Conservation (phyloP, 2,888 invertebrate species). For the Athalia cordata region DNA sequence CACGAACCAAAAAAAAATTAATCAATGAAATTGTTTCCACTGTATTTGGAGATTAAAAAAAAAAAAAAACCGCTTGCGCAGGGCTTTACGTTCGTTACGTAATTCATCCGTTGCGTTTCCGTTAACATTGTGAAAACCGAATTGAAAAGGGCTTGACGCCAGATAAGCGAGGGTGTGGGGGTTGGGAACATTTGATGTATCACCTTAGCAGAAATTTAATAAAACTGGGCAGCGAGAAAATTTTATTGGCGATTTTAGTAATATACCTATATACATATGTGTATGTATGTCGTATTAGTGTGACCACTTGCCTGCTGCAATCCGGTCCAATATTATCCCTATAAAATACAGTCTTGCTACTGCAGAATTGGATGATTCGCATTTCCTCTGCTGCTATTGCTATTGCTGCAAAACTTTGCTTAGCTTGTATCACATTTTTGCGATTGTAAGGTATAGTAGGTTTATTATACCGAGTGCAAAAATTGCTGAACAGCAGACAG, state of each 20-base stretch:
- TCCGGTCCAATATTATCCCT: slow-evolving; percentile 39
- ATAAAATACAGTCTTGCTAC: slow-evolving; percentile 35
- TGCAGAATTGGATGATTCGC: background rate
- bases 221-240: slow-evolving; percentile 52
- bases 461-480: too few species aligned
- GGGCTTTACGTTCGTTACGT: slow-evolving; percentile 29
- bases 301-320: slow-evolving; percentile 1
- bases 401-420: background rate
- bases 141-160: slow-evolving; percentile 36
- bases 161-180: background rate
- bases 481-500: too few species aligned
- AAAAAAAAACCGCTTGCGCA: too few species aligned
- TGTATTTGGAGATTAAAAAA: too few species aligned
- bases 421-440: too few species aligned
- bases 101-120: slow-evolving; percentile 32
- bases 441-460: too few species aligned
- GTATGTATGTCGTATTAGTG: background rate
- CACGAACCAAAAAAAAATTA: too few species aligned
- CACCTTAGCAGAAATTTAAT: slow-evolving; percentile 54
- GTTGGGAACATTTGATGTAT: slow-evolving; percentile 32
- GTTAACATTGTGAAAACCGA: slow-evolving; percentile 12
- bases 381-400: background rate
- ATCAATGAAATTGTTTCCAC: too few species aligned
- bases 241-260: slow-evolving; percentile 53
- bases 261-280: too few species aligned